phyloP scores from a whole-genome alignment of 1,140 invertebrate genomes.

The Lepidurus arcticus region DNA sequence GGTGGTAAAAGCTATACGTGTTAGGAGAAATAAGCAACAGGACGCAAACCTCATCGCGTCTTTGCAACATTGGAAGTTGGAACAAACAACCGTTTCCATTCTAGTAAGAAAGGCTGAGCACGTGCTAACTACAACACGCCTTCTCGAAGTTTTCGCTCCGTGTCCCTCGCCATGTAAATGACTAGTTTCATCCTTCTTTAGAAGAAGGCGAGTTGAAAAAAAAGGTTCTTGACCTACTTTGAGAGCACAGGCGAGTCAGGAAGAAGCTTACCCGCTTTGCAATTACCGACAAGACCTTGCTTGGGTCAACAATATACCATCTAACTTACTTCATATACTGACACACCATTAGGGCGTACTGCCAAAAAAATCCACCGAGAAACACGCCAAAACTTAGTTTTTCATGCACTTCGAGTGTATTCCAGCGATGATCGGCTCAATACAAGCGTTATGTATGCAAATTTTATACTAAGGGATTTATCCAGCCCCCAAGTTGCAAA shows the following conservation, averaged over 20 bases:
- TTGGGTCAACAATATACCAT: background rate
- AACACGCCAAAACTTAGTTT: no score
- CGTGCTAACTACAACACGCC: background rate
- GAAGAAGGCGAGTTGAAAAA: background rate
- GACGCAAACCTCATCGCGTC: background rate
- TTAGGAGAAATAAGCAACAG: background rate
- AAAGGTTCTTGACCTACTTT: conserved; percentile 15
- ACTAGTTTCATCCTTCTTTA: background rate
- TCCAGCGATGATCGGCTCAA: no score
- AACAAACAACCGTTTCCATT: background rate
- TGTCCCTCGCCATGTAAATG: conserved; percentile 3
- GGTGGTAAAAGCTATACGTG: no score
- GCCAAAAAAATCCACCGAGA: no score
- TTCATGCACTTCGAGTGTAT: no score
- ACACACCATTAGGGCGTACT: no score
- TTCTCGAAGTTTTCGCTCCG: background rate
- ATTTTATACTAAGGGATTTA: no score
- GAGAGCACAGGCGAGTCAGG: background rate
- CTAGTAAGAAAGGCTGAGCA: background rate
- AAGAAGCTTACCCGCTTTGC: background rate
- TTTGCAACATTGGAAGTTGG: background rate
- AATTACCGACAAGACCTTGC: background rate
- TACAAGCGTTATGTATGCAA: no score
- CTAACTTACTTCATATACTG: background rate
- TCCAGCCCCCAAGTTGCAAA: background rate